Evolutionary conservation across 2,888 invertebrate genomes (phyloP), one percentile per base, ranked within the genome.

Genomic region (Spicauda simplicius): DNA sequence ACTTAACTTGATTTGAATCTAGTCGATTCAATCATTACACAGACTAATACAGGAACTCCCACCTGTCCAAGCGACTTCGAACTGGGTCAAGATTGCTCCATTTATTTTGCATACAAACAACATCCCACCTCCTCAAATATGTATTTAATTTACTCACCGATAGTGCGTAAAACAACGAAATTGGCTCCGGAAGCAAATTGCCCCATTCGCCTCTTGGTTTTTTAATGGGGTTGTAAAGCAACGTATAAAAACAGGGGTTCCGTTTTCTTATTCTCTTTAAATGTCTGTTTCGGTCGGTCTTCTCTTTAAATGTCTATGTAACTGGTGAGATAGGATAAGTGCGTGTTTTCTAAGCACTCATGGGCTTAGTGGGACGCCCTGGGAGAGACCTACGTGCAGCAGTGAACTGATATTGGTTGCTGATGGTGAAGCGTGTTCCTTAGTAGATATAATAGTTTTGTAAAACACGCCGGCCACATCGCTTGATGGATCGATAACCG

Each of bases 61-160:
- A 33, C n/a, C 55, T 33, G 52, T 2, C 18, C 41, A 45, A 30
- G 52, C 25, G 18, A 59, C 53, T 25, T 12, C 45, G 7, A 68
- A 64, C 56, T 63, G 57, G 68, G 68, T 64, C 68, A 63, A 68
- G 68, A 59, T 19, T 53, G 53, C 20, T 19, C 41, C 52, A 63
- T 70, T 64, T 54, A 70, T 71, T 69, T 71, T 71, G 70, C 70
- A 71, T 67, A 67, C 61, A 67, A 69, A 69, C 18, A 56, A 50
- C 56, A 73, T 70, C 54, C 25, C 70, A 69, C 70, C 70, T 70
- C 71, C 70, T 78, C 76, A 78, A 78, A 78, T 75, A 79, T 78
- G 74, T 60, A 80, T 79, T 77, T 77, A 73, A 78, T 77, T 78
- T 76, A 68, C 71, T 64, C 69, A 64, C 70, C 69, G 64, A 73